Evolutionary conservation across 2,797 vertebrate species (phyloP).

Genomic region (Spondyliosoma cantharus): DNA sequence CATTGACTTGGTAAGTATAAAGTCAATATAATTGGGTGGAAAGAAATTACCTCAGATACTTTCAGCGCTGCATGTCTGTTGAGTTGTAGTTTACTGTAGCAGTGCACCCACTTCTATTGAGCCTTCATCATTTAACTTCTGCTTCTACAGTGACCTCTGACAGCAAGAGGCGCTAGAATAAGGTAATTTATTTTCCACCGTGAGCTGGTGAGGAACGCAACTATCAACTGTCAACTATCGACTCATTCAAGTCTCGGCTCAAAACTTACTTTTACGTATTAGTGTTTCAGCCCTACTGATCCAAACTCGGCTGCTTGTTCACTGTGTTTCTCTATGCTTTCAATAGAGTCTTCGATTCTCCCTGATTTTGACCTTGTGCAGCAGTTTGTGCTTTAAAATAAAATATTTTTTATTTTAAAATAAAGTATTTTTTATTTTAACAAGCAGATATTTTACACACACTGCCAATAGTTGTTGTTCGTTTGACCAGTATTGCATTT

Average conservation of each 20-base stretch:
- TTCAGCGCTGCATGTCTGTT: not conserved
- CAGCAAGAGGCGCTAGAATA: not conserved
- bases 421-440: no score
- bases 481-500: not conserved
- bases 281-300: no score
- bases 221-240: not conserved
- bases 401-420: no score
- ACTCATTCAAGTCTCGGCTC: no score
- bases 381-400: no score
- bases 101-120: conserved; percentile 10
- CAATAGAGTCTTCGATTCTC: no score
- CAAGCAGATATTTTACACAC: conserved; percentile 1
- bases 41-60: conserved; percentile 7
- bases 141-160: conserved; percentile 16
- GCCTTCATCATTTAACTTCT: conserved; percentile 26
- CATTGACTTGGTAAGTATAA: conserved; percentile 14
- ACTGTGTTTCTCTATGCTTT: no score
- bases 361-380: no score
- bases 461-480: not conserved
- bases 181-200: conserved; percentile 27
- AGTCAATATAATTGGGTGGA: conserved; percentile 2
- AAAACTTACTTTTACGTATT: no score
- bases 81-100: conserved; percentile 24
- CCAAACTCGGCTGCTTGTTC: no score
- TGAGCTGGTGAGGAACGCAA: not conserved